Base-by-base conservation (phyloP, 2,797 vertebrate species). In the Iguana delicatissima region DNA sequence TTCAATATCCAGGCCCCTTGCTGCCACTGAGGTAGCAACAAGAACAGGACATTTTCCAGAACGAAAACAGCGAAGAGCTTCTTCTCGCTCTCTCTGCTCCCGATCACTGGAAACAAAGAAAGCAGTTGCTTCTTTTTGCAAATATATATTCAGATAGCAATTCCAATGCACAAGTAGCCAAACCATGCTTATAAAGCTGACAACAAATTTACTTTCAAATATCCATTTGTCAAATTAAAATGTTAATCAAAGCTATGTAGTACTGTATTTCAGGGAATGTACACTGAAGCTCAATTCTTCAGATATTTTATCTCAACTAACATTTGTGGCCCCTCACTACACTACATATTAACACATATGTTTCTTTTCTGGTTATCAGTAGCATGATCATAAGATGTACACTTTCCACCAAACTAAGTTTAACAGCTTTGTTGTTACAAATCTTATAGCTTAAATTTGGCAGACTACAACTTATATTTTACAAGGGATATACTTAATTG, bases 21-120 rank as follows among this genome's bases (percentile, higher is more conserved):
- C 98, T 26, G 99, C 99, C 0, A 99, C 98, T 0, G 99, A 99
- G 1, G 99, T 99, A 24, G 99, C 99, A 88, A 99, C 98, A 69
- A 99, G 97, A 84, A 99, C 97, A 0, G 98, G 98, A 89, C 98
- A 99, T 59, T 95, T 98, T 38, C 98, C 99, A 1, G 96, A 97
- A 88, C 98, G 98, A 95, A 99, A 99, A 92, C 99, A 98, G 4
- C 52, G 83, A 90, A 99, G 97, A 0, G 99, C 99, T 90, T 95
- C 92, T 92, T 99, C 99, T 50, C 99, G 95, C 90, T 99, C 98
- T 72, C 97, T 97, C 96, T 99, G 99, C 87, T 99, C 98, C 38
- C 99, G 97, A 79, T 99, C 99, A 14, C 99, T 99, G 67, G 72
- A 82, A 92, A 92, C 1, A 89, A 46, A 90, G 32, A 89, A 89